A percentile compares a stretch with the other conserved stretches of the same genome.
Evolutionary conservation across 2,113 vertebrate species (phyloP).

Genomic region (Sphyrna mokarran): DNA sequence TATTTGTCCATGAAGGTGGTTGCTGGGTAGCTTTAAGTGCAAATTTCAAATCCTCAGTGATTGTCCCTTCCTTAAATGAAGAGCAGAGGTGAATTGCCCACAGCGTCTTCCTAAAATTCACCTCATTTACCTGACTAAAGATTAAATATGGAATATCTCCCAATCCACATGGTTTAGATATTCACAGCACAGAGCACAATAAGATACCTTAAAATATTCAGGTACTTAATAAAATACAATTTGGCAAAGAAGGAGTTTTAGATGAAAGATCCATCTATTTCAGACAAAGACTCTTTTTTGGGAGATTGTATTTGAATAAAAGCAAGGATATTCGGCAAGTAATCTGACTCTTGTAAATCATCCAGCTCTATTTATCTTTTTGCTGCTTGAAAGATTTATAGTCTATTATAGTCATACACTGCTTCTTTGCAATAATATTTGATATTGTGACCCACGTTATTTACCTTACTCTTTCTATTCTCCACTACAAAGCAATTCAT

Average conservation of each 20-base stretch:
- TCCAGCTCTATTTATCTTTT: not conserved
- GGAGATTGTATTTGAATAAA: not conserved
- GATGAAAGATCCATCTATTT: not conserved
- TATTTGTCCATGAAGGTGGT: not conserved
- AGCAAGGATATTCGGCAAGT: not conserved
- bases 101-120: not conserved
- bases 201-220: not conserved
- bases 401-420: not conserved
- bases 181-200: not conserved
- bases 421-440: not conserved
- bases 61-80: not conserved
- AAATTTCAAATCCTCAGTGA: not conserved
- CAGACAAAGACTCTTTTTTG: not conserved
- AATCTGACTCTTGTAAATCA: not conserved
- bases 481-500: not conserved
- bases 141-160: not conserved
- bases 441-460: not conserved
- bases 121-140: not conserved
- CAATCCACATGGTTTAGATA: not conserved
- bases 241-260: not conserved
- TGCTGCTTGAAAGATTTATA: not conserved
- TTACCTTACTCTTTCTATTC: not conserved
- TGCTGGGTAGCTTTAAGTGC: not conserved
- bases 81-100: not conserved
- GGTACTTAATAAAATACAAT: not conserved